Percentiles rank a stretch among this genome's conserved stretches.
Evolutionary conservation across 2,113 vertebrate species (phyloP).

Genomic region (Motacilla tschutschensis): DNA sequence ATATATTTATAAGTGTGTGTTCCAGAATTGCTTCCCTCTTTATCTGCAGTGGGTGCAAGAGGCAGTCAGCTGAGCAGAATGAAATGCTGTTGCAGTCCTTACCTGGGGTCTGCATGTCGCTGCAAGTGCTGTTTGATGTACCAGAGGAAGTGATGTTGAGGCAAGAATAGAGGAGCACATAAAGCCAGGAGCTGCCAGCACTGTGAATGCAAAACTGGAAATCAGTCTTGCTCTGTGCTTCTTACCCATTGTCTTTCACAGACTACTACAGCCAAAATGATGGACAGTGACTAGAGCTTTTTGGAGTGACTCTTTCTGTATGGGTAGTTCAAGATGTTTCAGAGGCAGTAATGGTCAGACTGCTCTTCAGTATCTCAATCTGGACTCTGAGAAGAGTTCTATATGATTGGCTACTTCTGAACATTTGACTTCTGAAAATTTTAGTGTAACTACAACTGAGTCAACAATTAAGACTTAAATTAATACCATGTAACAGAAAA

Average conservation of each 20-base stretch:
- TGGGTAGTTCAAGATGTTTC: not conserved
- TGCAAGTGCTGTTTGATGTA: constrained; percentile 85
- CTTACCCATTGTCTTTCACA: not conserved
- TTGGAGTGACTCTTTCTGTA: not conserved
- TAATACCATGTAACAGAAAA: not conserved
- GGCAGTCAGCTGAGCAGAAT: not conserved
- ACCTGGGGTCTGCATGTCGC: constrained; percentile 83
- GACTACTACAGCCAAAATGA: not conserved
- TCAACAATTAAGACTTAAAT: not conserved
- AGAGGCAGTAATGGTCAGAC: not conserved
- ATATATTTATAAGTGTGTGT: not conserved
- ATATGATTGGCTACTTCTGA: not conserved
- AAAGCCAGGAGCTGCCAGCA: constrained; percentile 90
- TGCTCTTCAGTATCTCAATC: not conserved
- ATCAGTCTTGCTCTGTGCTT: not conserved
- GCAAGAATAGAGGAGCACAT: constrained; percentile 86
- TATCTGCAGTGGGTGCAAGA: not conserved
- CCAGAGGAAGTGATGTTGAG: constrained; percentile 90
- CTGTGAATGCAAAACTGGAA: constrained; percentile 57
- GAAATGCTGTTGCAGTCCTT: not conserved
- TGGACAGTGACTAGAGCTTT: not conserved
- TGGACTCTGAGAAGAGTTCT: not conserved
- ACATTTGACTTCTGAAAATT: not conserved
- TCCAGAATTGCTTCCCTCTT: not conserved
- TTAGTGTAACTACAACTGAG: not conserved